A percentile compares a stretch with the other conserved stretches of the same genome.
Evolutionary conservation across 2,888 invertebrate genomes (phyloP).

Genomic region (Strigamia maritima): DNA sequence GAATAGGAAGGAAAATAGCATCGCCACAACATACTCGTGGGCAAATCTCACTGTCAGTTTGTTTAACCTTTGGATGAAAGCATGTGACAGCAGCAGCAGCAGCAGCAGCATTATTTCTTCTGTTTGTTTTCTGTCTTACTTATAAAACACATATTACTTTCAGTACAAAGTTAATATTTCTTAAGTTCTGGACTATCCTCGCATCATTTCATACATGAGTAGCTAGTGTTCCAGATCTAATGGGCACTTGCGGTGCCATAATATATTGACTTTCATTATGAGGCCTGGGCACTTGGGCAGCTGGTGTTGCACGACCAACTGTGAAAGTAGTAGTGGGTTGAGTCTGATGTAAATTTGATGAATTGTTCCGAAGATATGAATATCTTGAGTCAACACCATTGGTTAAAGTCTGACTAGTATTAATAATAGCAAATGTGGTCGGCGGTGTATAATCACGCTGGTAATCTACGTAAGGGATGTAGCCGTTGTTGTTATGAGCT

Average conservation of each 20-base stretch:
- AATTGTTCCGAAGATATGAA: conserved; percentile 71
- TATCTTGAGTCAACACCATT: conserved; percentile 72
- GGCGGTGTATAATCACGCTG: conserved; percentile 85
- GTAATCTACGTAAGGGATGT: conserved; percentile 84
- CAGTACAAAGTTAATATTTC: no score
- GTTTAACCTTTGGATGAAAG: no score
- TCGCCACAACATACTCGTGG: no score
- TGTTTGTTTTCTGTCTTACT: background rate
- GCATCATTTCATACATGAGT: conserved; percentile 61
- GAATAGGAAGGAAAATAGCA: no score
- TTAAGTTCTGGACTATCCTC: no score
- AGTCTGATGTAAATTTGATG: conserved; percentile 58
- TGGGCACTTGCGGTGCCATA: conserved; percentile 57
- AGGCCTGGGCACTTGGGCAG: conserved; percentile 44
- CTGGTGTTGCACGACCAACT: conserved; percentile 37
- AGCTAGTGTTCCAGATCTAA: conserved; percentile 64
- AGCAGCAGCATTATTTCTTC: no score
- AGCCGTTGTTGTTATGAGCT: conserved; percentile 71
- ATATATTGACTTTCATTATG: conserved; percentile 55
- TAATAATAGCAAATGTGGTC: conserved; percentile 50
- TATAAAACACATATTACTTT: background rate
- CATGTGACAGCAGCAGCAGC: background rate
- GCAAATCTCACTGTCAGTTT: no score
- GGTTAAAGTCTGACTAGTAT: conserved; percentile 45
- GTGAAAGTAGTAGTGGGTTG: conserved; percentile 47